Evolutionary conservation across 2,888 invertebrate genomes (phyloP), one percentile per base, ranked within the genome.

Genomic region (Eristalis arbustorum): DNA sequence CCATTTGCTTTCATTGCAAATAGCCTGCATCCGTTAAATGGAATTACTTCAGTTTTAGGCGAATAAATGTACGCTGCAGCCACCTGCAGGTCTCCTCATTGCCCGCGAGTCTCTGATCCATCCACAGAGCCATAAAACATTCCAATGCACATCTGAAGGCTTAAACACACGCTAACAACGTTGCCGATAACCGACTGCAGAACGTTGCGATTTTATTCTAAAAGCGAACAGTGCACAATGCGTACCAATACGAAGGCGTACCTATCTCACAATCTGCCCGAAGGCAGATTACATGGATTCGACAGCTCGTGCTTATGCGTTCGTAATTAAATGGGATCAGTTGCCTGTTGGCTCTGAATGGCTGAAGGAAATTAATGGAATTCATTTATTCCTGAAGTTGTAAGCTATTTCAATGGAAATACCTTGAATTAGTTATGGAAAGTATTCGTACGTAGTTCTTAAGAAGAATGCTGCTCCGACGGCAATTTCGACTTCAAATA

Each of bases 251-350:
- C 14, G 37, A 25, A 56, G 37, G 37, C 10, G 40, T 22, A 37
- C 59, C 25, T 76, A 37, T 64, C 25, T 76, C 10, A 40, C 49
- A 76, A 76, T 82, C 76, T 61, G 42, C 42, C 66, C 76, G 71
- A 72, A 31, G 71, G 62, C 2, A 25, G 25, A 67, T 56, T 76
- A 37, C 59, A 69, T 69, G 49, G 37, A 71, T 66, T 72, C 42
- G 49, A 49, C 75, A 28, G 31, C 31, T 63, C 42, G 59, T 42
- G 81, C 18, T 8, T 42, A n/a, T 14, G 69, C 66, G 81, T 71
- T 63, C 25, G 76, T 71, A 82, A 75, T 82, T 76, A 67, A 57
- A 66, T 61, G 22, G 31, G 18, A 67, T 75, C 23, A 25, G 69
- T 68, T 49, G 69, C 71, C 34, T 37, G 28, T 18, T 49, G 40